Base-by-base conservation (phyloP, 2,888 invertebrate genomes). In the Polydrusus tereticollis region DNA sequence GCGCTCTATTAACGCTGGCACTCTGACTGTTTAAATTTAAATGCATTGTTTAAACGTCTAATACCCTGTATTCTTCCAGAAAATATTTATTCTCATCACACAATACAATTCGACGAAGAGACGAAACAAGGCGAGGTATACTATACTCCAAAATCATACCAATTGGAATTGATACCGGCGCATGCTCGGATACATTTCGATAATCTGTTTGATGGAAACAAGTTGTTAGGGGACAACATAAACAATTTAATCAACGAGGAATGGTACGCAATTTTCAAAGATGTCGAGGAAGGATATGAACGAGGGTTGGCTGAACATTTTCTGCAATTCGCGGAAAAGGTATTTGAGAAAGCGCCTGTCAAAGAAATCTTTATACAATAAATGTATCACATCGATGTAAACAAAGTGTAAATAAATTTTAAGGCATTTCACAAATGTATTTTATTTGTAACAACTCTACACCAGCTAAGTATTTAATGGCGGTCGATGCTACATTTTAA, bases 201-300 rank as follows among this genome's bases (percentile, higher is more conserved):
- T 10, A 79, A 80, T 66, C 58, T 80, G 8, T 80, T 80, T 36
- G 63, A 77, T 59, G 80, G 80, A 12, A 74, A 80, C 47, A 73
- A 78, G 52, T 41, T 69, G 43, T 64, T 80, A 5, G 72, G 75
- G 0, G 76, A 76, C n/a, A 75, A 72, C 18, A 74, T 80, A 36
- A 73, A 75, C 23, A 74, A 72, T 10, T 63, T 78, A 0, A 52
- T 79, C 0, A 81, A 81, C 50, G 78, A 81, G 0, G 79, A 80
- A 62, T 80, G 80, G 79, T 36, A 58, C 4, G 69, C 63, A 1
- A 57, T 81, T 5, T 80, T 69, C 21, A 59, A 65, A 16, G 78
- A 80, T 60, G 71, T 79, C 12, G 70, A 63, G 47, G 43, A 64
- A 4, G 77, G 76, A 10, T 76, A 76, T 18, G 77, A 77, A 38